These are phyloP conservation scores for Imbricaverruca yamaguchii DNA, from an alignment of 2,888 invertebrate genomes.

Conservation along the genomic window DNA sequence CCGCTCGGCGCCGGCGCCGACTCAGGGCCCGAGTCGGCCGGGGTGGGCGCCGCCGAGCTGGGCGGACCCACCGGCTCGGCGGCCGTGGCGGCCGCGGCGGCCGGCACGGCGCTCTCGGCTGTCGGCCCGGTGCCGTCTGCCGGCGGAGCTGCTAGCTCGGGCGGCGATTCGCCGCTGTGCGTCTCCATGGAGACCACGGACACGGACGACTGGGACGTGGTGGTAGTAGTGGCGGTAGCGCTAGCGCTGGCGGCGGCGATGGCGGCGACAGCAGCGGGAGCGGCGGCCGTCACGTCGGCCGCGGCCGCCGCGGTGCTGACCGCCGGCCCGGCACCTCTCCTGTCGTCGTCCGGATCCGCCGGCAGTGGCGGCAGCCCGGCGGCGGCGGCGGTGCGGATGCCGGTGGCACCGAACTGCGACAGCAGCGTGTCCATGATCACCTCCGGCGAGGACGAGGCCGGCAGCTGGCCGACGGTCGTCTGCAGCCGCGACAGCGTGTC, in stretches of 20 bases:
- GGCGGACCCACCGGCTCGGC: background rate
- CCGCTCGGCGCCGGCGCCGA: slow-evolving; percentile 31
- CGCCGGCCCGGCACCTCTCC: background rate
- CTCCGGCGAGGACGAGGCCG: slow-evolving; percentile 7
- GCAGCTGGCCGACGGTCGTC: background rate
- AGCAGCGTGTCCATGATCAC: slow-evolving; percentile 22
- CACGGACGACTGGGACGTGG: too few species aligned
- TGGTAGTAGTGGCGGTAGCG: background rate
- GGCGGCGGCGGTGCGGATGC: slow-evolving; percentile 10
- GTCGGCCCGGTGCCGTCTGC: background rate
- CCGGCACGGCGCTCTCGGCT: background rate
- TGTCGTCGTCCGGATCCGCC: background rate
- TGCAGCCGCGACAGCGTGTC: slow-evolving; percentile 20
- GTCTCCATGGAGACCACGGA: too few species aligned
- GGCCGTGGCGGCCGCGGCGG: background rate
- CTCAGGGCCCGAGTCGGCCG: background rate
- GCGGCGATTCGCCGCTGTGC: too few species aligned
- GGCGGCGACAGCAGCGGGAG: background rate
- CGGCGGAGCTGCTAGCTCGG: background rate
- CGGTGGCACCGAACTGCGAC: slow-evolving; percentile 18
- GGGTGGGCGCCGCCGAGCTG: slow-evolving; percentile 25
- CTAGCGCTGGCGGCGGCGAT: background rate
- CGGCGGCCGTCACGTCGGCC: background rate
- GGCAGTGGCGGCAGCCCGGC: background rate
- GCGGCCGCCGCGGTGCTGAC: background rate